Percentiles rank a stretch among this genome's conserved stretches.
Evolutionary conservation across 2,888 invertebrate genomes (phyloP).

Genomic region (Ctena decussata): DNA sequence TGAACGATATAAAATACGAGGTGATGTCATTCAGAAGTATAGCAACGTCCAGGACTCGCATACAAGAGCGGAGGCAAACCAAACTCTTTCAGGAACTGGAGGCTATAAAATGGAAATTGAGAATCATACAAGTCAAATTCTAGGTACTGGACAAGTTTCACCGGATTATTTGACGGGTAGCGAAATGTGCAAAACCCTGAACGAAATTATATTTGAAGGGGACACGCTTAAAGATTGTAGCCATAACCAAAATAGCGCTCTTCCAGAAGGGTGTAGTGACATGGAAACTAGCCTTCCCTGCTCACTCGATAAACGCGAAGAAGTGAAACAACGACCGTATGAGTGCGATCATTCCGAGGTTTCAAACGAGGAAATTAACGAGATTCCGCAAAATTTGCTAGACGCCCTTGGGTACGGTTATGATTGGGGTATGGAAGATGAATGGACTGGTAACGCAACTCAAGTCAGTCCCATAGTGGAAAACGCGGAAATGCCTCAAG

Average conservation of each 20-base stretch:
- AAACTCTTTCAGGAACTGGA: not conserved
- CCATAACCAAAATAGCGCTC: not conserved
- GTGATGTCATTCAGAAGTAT: not conserved
- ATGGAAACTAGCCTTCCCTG: not conserved
- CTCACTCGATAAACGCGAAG: not conserved
- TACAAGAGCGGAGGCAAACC: not conserved
- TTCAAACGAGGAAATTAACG: not conserved
- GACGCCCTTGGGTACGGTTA: not conserved
- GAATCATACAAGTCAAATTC: not conserved
- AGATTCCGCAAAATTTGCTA: conserved; percentile 21
- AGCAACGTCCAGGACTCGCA: not conserved
- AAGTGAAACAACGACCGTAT: conserved; percentile 1
- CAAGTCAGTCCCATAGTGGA: not conserved
- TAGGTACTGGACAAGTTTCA: not conserved
- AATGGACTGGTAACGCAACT: not conserved
- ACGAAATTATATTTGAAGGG: not conserved
- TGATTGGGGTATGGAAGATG: conserved; percentile 2
- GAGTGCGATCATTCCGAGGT: not conserved
- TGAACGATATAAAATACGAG: not conserved
- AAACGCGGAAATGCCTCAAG: conserved; percentile 3
- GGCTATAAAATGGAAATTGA: not conserved
- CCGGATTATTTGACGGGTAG: not conserved
- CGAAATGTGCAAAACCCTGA: not conserved
- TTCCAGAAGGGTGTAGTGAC: not conserved
- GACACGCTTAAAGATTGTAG: not conserved